These are phyloP conservation scores for Pasiphila rectangulata DNA, from an alignment of 2,888 invertebrate species.

Conservation along the genomic window DNA sequence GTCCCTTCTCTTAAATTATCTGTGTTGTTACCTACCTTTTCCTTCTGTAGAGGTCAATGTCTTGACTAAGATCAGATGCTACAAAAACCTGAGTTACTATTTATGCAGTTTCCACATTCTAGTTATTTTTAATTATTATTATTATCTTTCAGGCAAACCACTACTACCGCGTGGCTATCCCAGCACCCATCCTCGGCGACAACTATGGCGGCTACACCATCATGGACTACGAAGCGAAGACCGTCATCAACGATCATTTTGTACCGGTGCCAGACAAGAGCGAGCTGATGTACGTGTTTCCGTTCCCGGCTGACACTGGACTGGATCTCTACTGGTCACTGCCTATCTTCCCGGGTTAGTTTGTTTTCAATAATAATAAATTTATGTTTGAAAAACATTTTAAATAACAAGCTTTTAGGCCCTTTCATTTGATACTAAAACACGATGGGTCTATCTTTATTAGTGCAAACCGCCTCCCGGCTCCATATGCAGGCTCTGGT, in stretches of 20 bases:
- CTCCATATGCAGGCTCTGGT: no score
- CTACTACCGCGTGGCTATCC: slow-evolving; percentile 54
- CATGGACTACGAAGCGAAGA: slow-evolving; percentile 58
- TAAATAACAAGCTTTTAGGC: no score
- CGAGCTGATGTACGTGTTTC: slow-evolving; percentile 64
- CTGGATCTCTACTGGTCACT: slow-evolving; percentile 67
- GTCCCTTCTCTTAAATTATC: no score
- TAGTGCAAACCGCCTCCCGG: no score
- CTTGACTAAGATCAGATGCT: no score
- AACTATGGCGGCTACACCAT: slow-evolving; percentile 64
- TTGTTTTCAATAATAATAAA: no score
- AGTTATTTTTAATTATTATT: background rate
- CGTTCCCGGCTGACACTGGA: slow-evolving; percentile 42
- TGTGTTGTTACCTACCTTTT: no score
- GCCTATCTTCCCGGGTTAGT: slow-evolving; percentile 65
- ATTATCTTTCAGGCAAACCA: slow-evolving; percentile 53
- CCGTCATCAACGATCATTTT: slow-evolving; percentile 59
- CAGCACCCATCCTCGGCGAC: slow-evolving; percentile 65
- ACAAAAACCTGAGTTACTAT: background rate
- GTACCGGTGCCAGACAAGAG: slow-evolving; percentile 61
- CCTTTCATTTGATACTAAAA: no score
- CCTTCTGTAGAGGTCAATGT: no score
- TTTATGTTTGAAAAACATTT: no score
- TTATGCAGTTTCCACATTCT: background rate
- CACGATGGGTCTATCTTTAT: no score